These are phyloP conservation scores for Buteo buteo DNA, from an alignment of 2,113 vertebrate species.

Conservation along the genomic window DNA sequence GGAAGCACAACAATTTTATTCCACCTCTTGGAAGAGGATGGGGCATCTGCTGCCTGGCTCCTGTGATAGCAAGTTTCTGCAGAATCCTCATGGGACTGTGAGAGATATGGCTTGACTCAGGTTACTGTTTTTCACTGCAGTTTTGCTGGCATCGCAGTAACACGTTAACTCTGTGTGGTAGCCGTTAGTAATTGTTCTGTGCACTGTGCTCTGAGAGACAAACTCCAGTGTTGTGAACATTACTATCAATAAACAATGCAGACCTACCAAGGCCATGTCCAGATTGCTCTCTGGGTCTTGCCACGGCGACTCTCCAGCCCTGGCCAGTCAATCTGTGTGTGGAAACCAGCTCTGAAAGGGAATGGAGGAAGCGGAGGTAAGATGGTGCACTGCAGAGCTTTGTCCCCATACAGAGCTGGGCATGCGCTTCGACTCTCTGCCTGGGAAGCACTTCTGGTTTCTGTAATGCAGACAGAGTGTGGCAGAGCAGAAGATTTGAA, in stretches of 20 bases:
- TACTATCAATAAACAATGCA: background rate
- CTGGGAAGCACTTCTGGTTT: background rate
- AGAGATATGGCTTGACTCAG: background rate
- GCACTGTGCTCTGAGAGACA: background rate
- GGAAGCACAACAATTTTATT: background rate
- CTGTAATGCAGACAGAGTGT: background rate
- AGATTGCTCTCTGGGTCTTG: background rate
- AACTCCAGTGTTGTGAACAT: background rate
- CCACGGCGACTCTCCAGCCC: background rate
- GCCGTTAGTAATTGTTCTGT: background rate
- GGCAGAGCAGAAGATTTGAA: background rate
- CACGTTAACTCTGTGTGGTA: background rate
- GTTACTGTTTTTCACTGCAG: background rate
- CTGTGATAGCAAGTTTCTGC: background rate
- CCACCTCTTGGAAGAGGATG: background rate
- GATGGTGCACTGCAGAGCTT: background rate
- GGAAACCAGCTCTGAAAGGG: background rate
- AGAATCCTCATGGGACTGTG: background rate
- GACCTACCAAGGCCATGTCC: background rate
- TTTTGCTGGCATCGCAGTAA: background rate
- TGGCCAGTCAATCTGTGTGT: background rate
- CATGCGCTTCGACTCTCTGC: background rate
- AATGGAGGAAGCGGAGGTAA: background rate
- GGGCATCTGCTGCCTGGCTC: background rate
- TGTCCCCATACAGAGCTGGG: accelerated